Conservation (phyloP, 2,113 vertebrate genomes). For the Malurus alboscapulatus region DNA sequence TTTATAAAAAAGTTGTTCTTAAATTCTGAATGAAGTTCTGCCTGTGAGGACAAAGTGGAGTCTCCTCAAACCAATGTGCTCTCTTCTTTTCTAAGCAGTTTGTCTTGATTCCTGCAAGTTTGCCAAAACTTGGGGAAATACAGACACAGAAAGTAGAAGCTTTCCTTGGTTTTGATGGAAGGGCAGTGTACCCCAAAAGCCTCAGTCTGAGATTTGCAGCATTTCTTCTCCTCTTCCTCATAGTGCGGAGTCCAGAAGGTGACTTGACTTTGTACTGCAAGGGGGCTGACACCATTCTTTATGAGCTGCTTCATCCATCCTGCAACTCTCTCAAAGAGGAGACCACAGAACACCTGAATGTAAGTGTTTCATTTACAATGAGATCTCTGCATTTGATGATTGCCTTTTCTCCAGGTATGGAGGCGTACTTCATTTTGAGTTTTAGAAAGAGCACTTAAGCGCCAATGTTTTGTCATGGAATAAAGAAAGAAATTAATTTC, state of each 20-base stretch:
- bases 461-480: background rate
- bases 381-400: background rate
- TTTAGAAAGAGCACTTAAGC: background rate
- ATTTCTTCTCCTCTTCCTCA: background rate
- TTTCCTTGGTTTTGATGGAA: background rate
- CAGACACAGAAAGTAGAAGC: background rate
- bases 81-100: background rate
- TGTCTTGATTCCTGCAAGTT: background rate
- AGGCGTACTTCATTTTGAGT: background rate
- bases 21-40: background rate
- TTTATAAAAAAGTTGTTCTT: background rate
- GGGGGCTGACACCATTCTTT: conserved; percentile 92
- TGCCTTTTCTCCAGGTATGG: background rate
- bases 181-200: background rate
- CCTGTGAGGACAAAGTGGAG: fast-evolving
- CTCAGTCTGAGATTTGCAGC: background rate
- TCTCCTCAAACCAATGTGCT: background rate
- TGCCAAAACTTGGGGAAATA: background rate
- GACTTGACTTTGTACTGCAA: conserved; percentile 88
- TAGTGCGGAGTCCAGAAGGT: conserved; percentile 85
- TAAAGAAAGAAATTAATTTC: background rate
- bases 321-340: conserved; percentile 75
- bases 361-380: conserved; percentile 67
- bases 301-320: conserved; percentile 81
- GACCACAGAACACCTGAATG: conserved; percentile 87